Base-by-base conservation (phyloP, 2,888 invertebrate genomes). In the Caenorhabditis doughertyi region DNA sequence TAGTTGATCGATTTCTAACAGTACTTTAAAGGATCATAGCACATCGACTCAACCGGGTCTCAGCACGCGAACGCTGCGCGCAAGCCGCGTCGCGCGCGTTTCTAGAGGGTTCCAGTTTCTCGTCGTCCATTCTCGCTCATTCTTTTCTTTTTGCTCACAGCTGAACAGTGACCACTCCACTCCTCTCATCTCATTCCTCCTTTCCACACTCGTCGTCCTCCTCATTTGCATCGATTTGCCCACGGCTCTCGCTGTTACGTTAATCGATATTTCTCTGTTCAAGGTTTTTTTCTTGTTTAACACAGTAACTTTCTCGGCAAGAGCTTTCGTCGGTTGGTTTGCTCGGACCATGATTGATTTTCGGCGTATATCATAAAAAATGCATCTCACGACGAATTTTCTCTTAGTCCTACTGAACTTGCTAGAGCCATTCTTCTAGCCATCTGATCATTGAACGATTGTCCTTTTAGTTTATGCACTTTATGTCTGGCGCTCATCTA, bases 1-100 rank as follows among this genome's bases (percentile, higher is more conserved):
- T 21, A 21, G 21, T 21, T 9, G 13, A 23, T 4, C 13, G 39
- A 9, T 27, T 4, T 32, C 9, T 35, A 5, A 32, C 16, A 21
- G 47, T 27, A 25, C 2, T 49, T 64, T 35, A 65, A 65, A 65
- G 65, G 64, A 4, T 18, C 58, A 58, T 18, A 58, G 21, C 35
- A 23, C 23, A 3, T 39, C 39, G 9, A 13, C 7, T 18, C 13
- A 29, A 29, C 9, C 11, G 62, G 64, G 64, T 64, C 64, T 18
- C 64, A 18, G 16, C 23, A 44, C 64, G 42, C 64, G 64, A 64
- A 64, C 11, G 25, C 25, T 16, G 16, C 25, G 42, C 51, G 39
- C 21, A 44, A 23, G 35, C 42, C 25, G 25, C 25, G 47, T 25
- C 47, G 62, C 53, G 25, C 53, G 53, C 25, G 23, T 8, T 25